Percentiles rank a stretch among this genome's conserved stretches.
These are phyloP conservation scores for Redunca redunca DNA, from an alignment of 2,113 vertebrate species.

Conservation along the genomic window DNA sequence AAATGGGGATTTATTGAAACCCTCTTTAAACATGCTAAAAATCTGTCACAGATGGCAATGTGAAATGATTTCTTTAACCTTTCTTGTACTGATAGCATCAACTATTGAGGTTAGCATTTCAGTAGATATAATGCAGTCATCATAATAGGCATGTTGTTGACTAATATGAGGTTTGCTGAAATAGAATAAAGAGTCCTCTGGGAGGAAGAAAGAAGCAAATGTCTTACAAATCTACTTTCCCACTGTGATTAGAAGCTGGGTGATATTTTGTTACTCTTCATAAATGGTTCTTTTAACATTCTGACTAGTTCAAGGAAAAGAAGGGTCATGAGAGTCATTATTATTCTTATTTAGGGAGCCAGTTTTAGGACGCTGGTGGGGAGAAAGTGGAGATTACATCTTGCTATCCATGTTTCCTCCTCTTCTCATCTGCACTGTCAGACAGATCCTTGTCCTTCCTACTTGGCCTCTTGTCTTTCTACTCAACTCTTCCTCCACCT, in stretches of 20 bases:
- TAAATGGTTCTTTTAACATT: slow-evolving; percentile 15
- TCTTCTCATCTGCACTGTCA: not conserved
- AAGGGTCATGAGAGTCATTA: not conserved
- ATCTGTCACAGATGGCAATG: not conserved
- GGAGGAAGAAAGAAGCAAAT: not conserved
- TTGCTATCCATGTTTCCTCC: not conserved
- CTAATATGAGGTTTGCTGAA: not conserved
- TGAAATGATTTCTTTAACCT: slow-evolving; percentile 24
- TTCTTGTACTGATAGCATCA: not conserved
- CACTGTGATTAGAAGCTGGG: not conserved
- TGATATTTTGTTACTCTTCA: not conserved
- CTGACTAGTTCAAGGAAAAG: not conserved
- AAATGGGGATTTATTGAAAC: not conserved
- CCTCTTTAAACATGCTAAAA: not conserved
- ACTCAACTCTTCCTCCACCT: not conserved
- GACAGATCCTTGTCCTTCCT: not conserved
- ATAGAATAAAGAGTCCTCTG: not conserved
- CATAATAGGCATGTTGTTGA: not conserved
- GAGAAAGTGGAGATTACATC: not conserved
- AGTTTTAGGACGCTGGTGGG: not conserved
- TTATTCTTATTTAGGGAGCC: not conserved
- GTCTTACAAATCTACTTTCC: slow-evolving; percentile 22
- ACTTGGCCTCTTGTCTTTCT: not conserved
- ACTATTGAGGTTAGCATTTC: slow-evolving; percentile 4
- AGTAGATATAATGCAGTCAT: not conserved